Evolutionary conservation across 2,113 vertebrate species (phyloP).

Genomic region (Chamaetylas fuelleborni): DNA sequence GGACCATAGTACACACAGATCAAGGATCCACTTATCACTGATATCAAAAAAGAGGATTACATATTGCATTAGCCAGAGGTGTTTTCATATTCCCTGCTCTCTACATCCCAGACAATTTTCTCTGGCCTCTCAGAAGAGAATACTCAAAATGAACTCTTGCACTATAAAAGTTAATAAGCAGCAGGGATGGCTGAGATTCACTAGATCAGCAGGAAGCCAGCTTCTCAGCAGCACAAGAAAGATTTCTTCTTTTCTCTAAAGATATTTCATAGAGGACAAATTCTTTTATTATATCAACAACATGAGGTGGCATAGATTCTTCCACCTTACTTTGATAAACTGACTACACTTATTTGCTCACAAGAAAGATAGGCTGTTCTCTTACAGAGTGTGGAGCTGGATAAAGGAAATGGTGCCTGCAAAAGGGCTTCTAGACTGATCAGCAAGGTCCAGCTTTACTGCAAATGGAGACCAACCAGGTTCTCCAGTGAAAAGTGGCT

Average conservation of each 20-base stretch:
- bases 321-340: background rate
- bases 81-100: background rate
- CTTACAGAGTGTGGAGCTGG: accelerated
- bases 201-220: background rate
- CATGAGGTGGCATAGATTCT: background rate
- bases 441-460: background rate
- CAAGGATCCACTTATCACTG: background rate
- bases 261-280: background rate
- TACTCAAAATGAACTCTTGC: background rate
- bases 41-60: background rate
- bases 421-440: background rate
- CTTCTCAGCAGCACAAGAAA: background rate
- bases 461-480: background rate
- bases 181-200: background rate
- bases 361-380: background rate
- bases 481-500: background rate
- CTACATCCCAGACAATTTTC: background rate
- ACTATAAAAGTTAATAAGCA: background rate
- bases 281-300: background rate
- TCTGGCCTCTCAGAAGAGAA: background rate
- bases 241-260: background rate
- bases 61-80: background rate
- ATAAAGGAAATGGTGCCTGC: background rate
- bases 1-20: background rate
- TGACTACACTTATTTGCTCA: background rate